These are phyloP conservation scores for Linhomoeus sp. DNA, from an alignment of 2,888 invertebrate species.

Conservation along the genomic window DNA sequence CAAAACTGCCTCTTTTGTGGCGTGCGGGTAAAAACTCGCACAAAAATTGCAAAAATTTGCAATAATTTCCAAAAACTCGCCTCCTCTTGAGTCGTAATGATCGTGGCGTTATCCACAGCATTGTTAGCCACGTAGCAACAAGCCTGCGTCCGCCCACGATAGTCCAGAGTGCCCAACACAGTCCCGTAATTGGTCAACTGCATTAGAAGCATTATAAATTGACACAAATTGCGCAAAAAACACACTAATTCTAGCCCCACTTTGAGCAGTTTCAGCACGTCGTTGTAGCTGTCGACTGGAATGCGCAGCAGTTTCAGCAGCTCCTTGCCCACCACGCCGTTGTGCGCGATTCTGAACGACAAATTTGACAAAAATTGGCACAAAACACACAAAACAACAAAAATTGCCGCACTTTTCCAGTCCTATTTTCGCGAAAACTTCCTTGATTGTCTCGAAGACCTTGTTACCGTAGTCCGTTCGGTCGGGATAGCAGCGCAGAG, in stretches of 20 bases:
- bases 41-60: too few species aligned
- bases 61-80: too few species aligned
- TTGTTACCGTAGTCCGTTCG: slow-evolving; percentile 82
- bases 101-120: slow-evolving; percentile 61
- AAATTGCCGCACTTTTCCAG: slow-evolving; percentile 36
- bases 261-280: slow-evolving; percentile 52
- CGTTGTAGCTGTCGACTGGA: slow-evolving; percentile 81
- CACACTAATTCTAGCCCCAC: too few species aligned
- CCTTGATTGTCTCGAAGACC: slow-evolving; percentile 69
- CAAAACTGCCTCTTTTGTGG: too few species aligned
- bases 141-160: slow-evolving; percentile 53
- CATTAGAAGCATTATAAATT: too few species aligned
- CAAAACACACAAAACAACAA: too few species aligned
- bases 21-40: too few species aligned
- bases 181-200: slow-evolving; percentile 60
- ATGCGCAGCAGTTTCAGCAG: slow-evolving; percentile 75
- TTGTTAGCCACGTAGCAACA: slow-evolving; percentile 72
- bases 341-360: slow-evolving; percentile 45
- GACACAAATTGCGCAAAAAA: too few species aligned
- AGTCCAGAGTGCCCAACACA: slow-evolving; percentile 66
- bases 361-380: background rate
- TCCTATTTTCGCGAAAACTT: slow-evolving; percentile 68
- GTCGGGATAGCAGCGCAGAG: slow-evolving; percentile 87
- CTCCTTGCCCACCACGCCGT: slow-evolving; percentile 70
- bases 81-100: slow-evolving; percentile 67